Conservation (phyloP, 1,140 invertebrate species). For the Ostrea edulis region DNA sequence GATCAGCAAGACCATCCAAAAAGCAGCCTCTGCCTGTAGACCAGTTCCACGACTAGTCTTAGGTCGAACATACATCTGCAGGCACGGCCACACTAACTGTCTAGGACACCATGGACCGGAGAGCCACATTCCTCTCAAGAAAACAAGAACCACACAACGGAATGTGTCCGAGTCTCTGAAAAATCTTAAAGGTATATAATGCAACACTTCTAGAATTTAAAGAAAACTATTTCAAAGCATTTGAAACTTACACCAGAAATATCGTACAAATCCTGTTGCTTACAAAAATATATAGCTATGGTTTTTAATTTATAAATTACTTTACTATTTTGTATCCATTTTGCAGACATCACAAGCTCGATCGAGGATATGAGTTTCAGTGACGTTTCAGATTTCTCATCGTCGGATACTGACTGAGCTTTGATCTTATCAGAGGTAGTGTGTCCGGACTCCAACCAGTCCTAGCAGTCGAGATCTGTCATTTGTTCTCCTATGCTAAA, state of each 20-base stretch:
- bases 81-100: constrained; percentile 1
- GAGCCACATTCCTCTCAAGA: neutral
- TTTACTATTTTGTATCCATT: neutral
- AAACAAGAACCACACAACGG: neutral
- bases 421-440: neutral
- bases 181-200: neutral
- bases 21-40: neutral
- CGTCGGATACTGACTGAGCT: neutral
- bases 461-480: neutral
- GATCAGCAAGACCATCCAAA: neutral
- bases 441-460: neutral
- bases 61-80: neutral
- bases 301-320: neutral
- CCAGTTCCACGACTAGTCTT: neutral
- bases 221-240: neutral
- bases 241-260: too few species aligned
- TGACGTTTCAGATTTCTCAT: neutral
- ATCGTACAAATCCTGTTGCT: neutral
- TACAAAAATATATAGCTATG: too few species aligned
- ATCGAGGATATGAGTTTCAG: neutral
- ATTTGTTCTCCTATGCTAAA: neutral
- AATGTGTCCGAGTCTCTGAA: neutral
- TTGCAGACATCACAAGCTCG: neutral
- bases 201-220: too few species aligned
- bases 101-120: neutral